Evolutionary conservation across 1,140 invertebrate genomes (phyloP), one percentile per base, ranked within the genome.

Genomic region (Listronotus bonariensis): DNA sequence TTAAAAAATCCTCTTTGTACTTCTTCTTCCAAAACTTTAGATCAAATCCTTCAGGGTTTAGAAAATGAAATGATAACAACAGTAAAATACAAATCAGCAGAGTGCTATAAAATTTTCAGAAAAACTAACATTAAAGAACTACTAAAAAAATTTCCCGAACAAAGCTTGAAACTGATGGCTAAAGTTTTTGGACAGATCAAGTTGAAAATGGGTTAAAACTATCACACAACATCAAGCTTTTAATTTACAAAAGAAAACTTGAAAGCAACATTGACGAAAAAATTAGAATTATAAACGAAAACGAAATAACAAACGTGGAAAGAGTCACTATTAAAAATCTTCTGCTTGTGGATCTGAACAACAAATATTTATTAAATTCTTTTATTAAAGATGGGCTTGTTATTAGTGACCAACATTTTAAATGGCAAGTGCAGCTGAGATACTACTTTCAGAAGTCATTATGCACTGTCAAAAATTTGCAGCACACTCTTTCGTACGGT

Each of bases 391-490:
- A 57, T 52, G 63, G 54, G 4, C 5, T 42, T 6, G 36, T 65
- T 8, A 57, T 65, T 8, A 46, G 52, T 34, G 31, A 58, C 14
- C 9, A 65, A 8, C 43, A 96, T 77, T 96, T 96, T 76, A 85
- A 90, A 71, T 97, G 95, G 95, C 78, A 95, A 34, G 85, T 92
- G 18, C 92, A 96, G 74, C 81, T 97, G 46, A 84, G 93, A 64
- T 96, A 96, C 78, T 96, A 96, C 76, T 92, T 91, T 88, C 87
- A 93, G 70, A 86, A 92, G 34, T 84, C 89, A 17, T 80, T 85
- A 61, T 88, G 90, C 66, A 79, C 86, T 57, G 92, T 96, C 0
- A 84, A 88, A 72, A 92, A 96, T 69, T 92, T 92, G 42, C 95
- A 96, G 80, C 88, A 92, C 7, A 87, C 87, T 53, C 86, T 91